Evolutionary conservation across 30 jellyfish, hydroid and myxozoan species (phyloP).

Genomic region (Nemopilema nomurai): DNA sequence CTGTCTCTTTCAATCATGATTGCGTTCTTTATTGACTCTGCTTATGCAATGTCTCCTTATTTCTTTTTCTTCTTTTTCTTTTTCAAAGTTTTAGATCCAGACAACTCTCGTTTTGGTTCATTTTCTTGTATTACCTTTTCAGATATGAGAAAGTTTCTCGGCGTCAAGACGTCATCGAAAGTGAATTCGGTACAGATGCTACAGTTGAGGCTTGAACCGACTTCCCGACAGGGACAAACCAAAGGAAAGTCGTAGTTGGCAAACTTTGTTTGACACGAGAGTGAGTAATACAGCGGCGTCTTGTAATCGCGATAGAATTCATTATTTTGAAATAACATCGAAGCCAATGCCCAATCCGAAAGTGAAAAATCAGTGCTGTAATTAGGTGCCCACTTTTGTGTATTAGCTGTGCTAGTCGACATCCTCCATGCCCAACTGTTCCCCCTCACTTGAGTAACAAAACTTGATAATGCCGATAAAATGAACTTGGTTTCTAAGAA

Average conservation of each 20-base stretch:
- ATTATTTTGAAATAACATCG: no score
- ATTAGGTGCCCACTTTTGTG: no score
- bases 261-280: not conserved
- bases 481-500: no score
- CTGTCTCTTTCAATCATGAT: no score
- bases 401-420: no score
- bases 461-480: no score
- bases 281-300: not conserved
- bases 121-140: not conserved
- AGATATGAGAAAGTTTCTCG: not conserved
- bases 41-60: not conserved
- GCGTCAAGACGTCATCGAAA: not conserved
- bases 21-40: no score
- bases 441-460: no score
- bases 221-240: not conserved
- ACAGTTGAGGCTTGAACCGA: not conserved
- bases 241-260: not conserved
- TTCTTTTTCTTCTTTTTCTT: not conserved
- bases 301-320: no score
- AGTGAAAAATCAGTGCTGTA: no score
- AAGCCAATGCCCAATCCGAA: no score
- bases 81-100: not conserved
- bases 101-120: not conserved
- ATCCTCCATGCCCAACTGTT: no score
- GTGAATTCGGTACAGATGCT: not conserved